Evolutionary conservation across 1,140 invertebrate genomes (phyloP).

Genomic region (Homalodisca vitripennis): DNA sequence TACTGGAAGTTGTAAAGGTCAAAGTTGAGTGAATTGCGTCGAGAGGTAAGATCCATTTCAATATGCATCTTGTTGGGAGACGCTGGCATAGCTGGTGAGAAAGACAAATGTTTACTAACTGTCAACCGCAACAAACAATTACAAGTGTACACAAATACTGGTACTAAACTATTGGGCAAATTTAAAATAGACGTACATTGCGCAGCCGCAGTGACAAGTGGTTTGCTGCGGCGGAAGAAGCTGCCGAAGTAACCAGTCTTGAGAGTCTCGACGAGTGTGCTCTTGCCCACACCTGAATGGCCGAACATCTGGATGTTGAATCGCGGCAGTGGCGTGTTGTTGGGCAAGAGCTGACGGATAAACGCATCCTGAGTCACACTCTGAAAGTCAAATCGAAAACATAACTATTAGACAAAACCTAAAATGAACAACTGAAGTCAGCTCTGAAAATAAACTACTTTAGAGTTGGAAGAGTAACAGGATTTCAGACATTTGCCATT

Average conservation of each 20-base stretch:
- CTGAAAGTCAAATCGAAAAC: too few species aligned
- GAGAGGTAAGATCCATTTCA: slow-evolving; percentile 61
- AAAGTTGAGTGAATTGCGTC: slow-evolving; percentile 61
- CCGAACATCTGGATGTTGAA: slow-evolving; percentile 78
- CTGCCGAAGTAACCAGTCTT: slow-evolving; percentile 67
- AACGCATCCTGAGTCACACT: slow-evolving; percentile 58
- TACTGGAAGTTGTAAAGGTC: slow-evolving; percentile 62
- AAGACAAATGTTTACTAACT: neutral
- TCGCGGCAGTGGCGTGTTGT: slow-evolving; percentile 60
- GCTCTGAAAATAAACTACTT: too few species aligned
- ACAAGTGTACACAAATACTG: neutral
- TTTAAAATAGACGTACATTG: slow-evolving; percentile 26
- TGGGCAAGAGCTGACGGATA: slow-evolving; percentile 68
- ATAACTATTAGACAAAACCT: too few species aligned
- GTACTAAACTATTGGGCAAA: neutral
- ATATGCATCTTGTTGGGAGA: slow-evolving; percentile 47
- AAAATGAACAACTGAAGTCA: too few species aligned
- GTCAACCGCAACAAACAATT: neutral
- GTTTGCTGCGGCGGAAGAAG: slow-evolving; percentile 55
- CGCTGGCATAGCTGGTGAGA: slow-evolving; percentile 34
- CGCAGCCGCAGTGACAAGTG: slow-evolving; percentile 23
- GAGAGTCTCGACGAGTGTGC: slow-evolving; percentile 68
- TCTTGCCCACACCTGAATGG: slow-evolving; percentile 75
- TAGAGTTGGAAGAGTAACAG: too few species aligned
- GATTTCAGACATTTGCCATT: too few species aligned